These are phyloP conservation scores for Oryzias dopingdopingensis DNA, from an alignment of 2,797 vertebrate genomes.

Conservation along the genomic window DNA sequence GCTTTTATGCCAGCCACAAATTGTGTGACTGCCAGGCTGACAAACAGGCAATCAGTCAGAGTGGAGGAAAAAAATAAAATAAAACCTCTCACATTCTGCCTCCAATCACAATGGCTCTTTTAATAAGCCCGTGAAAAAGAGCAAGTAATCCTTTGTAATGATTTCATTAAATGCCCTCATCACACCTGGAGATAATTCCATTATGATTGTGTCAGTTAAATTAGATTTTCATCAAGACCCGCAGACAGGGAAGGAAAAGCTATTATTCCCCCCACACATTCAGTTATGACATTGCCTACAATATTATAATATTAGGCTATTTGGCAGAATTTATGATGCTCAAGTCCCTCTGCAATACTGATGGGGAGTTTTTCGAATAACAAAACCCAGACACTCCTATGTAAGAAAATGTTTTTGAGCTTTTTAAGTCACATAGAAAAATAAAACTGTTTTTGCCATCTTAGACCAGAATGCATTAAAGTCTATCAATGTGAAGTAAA, in stretches of 20 bases:
- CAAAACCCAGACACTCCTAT: conserved; percentile 9
- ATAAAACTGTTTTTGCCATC: neutral
- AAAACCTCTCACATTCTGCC: conserved; percentile 37
- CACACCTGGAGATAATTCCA: conserved; percentile 83
- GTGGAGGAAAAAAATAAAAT: conserved; percentile 23
- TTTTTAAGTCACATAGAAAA: conserved; percentile 14
- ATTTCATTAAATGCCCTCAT: conserved; percentile 80
- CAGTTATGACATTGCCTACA: conserved; percentile 59
- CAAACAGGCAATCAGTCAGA: conserved; percentile 74
- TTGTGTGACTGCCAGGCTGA: conserved; percentile 69
- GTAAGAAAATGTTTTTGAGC: neutral
- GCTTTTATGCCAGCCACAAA: conserved; percentile 75
- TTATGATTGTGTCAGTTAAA: conserved; percentile 82
- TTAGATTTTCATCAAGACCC: conserved; percentile 78
- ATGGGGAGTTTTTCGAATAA: conserved; percentile 29
- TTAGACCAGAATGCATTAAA: no score
- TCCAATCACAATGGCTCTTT: conserved; percentile 63
- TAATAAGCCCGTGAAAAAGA: conserved; percentile 70
- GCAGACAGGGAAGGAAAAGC: conserved; percentile 72
- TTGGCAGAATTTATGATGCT: conserved; percentile 63
- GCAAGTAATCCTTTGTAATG: conserved; percentile 79
- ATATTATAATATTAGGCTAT: conserved; percentile 64
- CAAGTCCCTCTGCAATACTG: conserved; percentile 37
- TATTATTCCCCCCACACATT: conserved; percentile 73
- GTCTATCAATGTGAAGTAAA: no score